These are phyloP conservation scores for Puffinus mauretanicus DNA, from an alignment of 2,113 vertebrate species.

Conservation along the genomic window DNA sequence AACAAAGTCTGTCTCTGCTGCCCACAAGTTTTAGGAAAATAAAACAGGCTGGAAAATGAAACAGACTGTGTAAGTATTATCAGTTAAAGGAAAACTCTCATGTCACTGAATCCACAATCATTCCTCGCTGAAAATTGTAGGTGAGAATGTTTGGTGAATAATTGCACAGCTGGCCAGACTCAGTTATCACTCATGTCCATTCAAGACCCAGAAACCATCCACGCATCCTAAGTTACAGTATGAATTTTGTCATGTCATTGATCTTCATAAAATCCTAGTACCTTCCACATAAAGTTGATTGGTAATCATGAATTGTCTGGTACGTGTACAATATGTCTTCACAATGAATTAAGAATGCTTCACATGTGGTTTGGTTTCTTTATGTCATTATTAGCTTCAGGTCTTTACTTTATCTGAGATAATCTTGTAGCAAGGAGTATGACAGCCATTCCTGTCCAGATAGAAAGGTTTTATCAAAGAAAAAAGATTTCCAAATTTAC, in stretches of 20 bases:
- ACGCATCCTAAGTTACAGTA: background rate
- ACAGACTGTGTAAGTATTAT: background rate
- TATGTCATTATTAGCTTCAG: background rate
- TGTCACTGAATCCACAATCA: background rate
- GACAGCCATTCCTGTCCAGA: background rate
- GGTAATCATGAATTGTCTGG: background rate
- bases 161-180: background rate
- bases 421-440: background rate
- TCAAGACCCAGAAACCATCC: background rate
- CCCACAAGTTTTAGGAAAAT: background rate
- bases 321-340: background rate
- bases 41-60: background rate
- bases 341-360: background rate
- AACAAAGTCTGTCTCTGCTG: background rate
- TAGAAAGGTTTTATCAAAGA: background rate
- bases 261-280: constrained; percentile 33
- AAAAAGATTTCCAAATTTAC: background rate
- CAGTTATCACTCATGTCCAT: background rate
- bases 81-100: background rate
- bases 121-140: background rate
- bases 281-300: constrained; percentile 36
- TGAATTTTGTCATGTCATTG: background rate
- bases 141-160: background rate
- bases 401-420: background rate
- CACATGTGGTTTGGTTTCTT: background rate